A percentile compares a stretch with the other conserved stretches of the same genome.
These are phyloP conservation scores for Tribolium castaneum DNA, from an alignment of 1,140 invertebrate species.

Conservation along the genomic window DNA sequence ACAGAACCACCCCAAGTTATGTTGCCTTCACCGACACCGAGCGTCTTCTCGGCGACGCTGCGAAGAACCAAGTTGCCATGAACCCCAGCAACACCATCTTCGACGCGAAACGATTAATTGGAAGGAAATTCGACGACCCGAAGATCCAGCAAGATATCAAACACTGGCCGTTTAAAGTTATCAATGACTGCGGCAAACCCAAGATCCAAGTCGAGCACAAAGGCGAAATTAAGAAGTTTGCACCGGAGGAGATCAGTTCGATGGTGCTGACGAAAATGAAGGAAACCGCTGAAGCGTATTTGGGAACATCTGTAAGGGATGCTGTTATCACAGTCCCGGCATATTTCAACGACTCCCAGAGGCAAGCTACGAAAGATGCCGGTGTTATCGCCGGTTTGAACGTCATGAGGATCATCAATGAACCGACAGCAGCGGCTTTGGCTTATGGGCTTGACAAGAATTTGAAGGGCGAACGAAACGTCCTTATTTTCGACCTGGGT, in stretches of 20 bases:
- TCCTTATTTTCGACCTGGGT: slow-evolving; percentile 72
- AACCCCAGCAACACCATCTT: slow-evolving; percentile 89
- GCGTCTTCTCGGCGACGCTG: slow-evolving; percentile 73
- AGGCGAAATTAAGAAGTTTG: slow-evolving; percentile 78
- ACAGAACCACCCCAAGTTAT: slow-evolving; percentile 90
- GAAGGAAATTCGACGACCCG: slow-evolving; percentile 73
- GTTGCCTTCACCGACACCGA: slow-evolving; percentile 89
- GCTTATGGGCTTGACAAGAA: slow-evolving; percentile 79
- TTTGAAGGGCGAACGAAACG: slow-evolving; percentile 71
- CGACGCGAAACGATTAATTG: slow-evolving; percentile 71
- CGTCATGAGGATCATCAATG: slow-evolving; percentile 78
- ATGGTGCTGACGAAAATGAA: slow-evolving; percentile 73
- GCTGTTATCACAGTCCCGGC: slow-evolving; percentile 72
- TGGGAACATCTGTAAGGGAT: slow-evolving; percentile 70
- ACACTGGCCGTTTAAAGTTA: slow-evolving; percentile 80
- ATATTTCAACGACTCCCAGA: slow-evolving; percentile 78
- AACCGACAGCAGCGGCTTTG: slow-evolving; percentile 78
- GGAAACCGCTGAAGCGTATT: slow-evolving; percentile 70
- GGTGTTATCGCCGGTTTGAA: slow-evolving; percentile 75
- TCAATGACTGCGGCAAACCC: slow-evolving; percentile 73
- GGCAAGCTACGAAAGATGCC: slow-evolving; percentile 76
- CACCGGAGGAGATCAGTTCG: slow-evolving; percentile 78
- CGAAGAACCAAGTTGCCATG: slow-evolving; percentile 75
- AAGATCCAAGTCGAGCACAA: slow-evolving; percentile 81
- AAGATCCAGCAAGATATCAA: slow-evolving; percentile 80